Percentiles rank a stretch among this genome's conserved stretches.
Conservation (phyloP, 1,140 invertebrate genomes). For the Bombus ignitus region DNA sequence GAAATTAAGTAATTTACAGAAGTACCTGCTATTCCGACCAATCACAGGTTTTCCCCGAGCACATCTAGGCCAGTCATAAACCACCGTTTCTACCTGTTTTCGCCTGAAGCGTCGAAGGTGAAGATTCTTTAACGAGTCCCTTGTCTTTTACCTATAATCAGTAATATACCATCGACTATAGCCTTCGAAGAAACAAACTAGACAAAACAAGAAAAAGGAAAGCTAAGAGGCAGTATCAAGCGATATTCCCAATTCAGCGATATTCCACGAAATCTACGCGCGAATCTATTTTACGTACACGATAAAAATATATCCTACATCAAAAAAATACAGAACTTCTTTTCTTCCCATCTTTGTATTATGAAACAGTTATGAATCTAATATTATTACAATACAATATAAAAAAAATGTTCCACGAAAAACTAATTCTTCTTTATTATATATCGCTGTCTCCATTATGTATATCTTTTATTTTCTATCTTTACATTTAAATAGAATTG, state of each 20-base stretch:
- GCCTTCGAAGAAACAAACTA: not conserved
- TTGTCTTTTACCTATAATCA: not conserved
- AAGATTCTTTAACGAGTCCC: conserved; percentile 19
- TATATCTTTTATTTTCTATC: too few species aligned
- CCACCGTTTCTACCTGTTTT: not conserved
- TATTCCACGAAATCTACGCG: not conserved
- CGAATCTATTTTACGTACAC: not conserved
- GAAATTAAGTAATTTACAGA: conserved; percentile 32
- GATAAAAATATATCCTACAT: not conserved
- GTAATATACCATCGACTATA: not conserved
- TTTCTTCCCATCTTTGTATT: not conserved
- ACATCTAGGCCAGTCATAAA: conserved; percentile 27
- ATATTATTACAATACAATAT: too few species aligned
- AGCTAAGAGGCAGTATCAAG: not conserved
- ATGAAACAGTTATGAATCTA: too few species aligned
- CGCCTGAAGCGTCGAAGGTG: not conserved
- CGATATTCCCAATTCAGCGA: not conserved
- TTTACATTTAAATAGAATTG: too few species aligned
- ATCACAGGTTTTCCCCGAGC: conserved; percentile 14
- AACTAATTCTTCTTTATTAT: too few species aligned
- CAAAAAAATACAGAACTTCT: not conserved
- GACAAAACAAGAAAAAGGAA: not conserved
- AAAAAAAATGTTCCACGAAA: too few species aligned
- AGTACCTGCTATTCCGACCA: not conserved
- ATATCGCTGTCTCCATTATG: too few species aligned